These are phyloP conservation scores for Pedetes capensis DNA, from an alignment of 2,113 vertebrate genomes.

Conservation along the genomic window DNA sequence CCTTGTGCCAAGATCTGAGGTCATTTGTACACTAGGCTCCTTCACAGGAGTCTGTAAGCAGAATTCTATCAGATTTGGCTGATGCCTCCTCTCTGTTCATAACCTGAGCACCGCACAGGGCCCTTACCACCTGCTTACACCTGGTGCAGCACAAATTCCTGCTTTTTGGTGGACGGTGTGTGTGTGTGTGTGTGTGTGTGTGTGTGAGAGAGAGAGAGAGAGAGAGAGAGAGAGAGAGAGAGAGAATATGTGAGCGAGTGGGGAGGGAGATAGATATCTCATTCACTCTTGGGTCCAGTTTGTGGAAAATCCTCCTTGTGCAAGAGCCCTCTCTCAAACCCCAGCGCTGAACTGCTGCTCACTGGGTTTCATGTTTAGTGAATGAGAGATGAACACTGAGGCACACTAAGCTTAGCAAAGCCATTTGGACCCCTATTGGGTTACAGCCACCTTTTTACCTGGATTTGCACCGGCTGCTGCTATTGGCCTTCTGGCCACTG, in stretches of 20 bases:
- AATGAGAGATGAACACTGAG: background rate
- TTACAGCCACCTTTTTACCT: background rate
- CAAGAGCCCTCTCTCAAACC: background rate
- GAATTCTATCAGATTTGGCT: background rate
- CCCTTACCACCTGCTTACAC: background rate
- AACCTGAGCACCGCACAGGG: background rate
- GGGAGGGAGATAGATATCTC: background rate
- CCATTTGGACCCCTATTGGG: slow-evolving; percentile 56
- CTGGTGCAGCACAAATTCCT: background rate
- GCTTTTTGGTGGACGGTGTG: background rate
- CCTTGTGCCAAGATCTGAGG: background rate
- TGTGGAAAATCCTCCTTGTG: background rate
- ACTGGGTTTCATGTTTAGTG: background rate
- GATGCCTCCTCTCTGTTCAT: background rate
- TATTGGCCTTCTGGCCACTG: slow-evolving; percentile 40
- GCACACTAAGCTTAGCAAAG: slow-evolving; percentile 21
- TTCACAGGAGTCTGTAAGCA: background rate
- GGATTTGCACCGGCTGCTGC: slow-evolving; percentile 50
- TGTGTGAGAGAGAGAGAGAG: too few species aligned
- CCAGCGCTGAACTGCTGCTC: background rate
- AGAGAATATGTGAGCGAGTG: background rate
- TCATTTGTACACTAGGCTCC: background rate
- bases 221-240: too few species aligned
- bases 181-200: background rate
- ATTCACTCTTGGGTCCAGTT: background rate